Conservation (phyloP, 35 echinoderm and acorn worm species). For the Heliocidaris erythrogramma region DNA sequence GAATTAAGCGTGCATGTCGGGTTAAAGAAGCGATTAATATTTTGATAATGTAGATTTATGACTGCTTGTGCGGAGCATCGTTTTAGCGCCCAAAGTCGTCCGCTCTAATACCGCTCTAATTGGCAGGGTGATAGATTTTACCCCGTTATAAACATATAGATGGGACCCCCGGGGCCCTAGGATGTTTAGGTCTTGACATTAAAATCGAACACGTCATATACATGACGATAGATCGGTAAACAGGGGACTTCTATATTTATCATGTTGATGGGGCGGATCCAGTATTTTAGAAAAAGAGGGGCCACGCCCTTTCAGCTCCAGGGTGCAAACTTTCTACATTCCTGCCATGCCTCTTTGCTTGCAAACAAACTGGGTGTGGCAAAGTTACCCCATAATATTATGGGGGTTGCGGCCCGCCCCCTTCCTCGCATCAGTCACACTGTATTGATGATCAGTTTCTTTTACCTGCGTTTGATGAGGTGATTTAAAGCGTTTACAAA, state of each 20-base stretch:
- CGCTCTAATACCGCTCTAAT: neutral
- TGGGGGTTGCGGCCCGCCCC: too few relatives aligned
- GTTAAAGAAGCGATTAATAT: neutral
- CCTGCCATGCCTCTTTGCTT: too few relatives aligned
- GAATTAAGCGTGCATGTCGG: neutral
- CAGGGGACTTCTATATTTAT: too few relatives aligned
- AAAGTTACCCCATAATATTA: too few relatives aligned
- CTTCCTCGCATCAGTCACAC: too few relatives aligned
- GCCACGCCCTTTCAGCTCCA: too few relatives aligned
- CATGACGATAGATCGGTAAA: too few relatives aligned
- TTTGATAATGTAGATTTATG: neutral
- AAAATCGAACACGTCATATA: neutral
- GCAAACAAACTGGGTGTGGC: too few relatives aligned
- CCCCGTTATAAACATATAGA: neutral
- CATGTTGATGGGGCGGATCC: neutral
- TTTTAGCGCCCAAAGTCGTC: neutral
- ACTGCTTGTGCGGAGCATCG: neutral
- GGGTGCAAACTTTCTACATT: too few relatives aligned
- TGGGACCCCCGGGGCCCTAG: neutral
- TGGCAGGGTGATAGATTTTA: neutral
- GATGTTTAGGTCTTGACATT: neutral
- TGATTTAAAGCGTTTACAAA: neutral
- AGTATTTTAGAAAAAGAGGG: neutral
- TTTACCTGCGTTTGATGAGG: too few relatives aligned
- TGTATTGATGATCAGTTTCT: too few relatives aligned